These are phyloP conservation scores for Phoxinus phoxinus DNA, from an alignment of 2,113 vertebrate genomes.

Conservation along the genomic window DNA sequence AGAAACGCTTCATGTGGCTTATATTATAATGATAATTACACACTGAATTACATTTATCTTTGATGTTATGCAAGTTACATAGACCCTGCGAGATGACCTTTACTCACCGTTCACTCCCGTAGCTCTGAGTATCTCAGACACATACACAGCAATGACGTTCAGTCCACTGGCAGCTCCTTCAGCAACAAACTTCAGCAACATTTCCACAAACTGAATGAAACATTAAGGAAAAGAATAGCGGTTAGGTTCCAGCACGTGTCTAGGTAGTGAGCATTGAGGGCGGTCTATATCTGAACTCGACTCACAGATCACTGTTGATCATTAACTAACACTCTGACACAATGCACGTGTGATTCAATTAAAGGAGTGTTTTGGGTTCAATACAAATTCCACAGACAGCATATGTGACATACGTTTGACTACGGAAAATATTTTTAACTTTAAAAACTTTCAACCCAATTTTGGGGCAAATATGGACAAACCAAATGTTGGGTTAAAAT, in stretches of 20 bases:
- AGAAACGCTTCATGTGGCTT: not conserved
- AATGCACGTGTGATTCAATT: constrained; percentile 2
- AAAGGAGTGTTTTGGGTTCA: not conserved
- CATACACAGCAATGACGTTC: constrained; percentile 78
- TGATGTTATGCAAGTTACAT: not conserved
- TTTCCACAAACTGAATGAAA: constrained; percentile 68
- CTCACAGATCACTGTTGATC: constrained; percentile 37
- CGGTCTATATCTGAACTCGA: constrained; percentile 15
- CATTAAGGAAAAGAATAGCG: not conserved
- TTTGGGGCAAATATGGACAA: too few species aligned
- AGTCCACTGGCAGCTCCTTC: constrained; percentile 79
- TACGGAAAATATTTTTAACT: too few species aligned
- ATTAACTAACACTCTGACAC: constrained; percentile 40
- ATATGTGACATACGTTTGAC: not conserved
- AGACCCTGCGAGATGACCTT: not conserved
- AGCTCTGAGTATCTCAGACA: constrained; percentile 76
- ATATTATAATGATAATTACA: not conserved
- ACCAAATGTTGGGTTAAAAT: too few species aligned
- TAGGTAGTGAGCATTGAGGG: not conserved
- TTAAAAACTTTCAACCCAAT: too few species aligned
- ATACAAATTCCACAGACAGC: not conserved
- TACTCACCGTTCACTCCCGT: constrained; percentile 75
- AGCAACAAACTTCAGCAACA: constrained; percentile 72
- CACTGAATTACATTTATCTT: not conserved
- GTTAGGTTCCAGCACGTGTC: not conserved